These are phyloP conservation scores for Brenthis hecate DNA, from an alignment of 2,888 invertebrate genomes.

Conservation along the genomic window DNA sequence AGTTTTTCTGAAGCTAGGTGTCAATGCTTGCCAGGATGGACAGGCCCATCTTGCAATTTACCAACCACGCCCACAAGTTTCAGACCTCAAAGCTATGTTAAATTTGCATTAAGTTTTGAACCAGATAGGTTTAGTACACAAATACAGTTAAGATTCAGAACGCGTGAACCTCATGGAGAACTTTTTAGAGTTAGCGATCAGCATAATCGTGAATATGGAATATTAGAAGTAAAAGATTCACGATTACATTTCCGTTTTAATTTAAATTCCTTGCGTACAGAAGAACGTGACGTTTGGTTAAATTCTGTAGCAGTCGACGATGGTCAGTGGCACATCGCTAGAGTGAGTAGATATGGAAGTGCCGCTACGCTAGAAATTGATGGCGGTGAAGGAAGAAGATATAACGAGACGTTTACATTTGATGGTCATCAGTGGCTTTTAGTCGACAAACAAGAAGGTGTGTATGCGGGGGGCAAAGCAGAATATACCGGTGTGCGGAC, in stretches of 20 bases:
- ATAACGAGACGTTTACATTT: slow-evolving; percentile 95
- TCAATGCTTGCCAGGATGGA: slow-evolving; percentile 97
- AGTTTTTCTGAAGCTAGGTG: slow-evolving; percentile 94
- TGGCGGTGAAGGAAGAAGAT: slow-evolving; percentile 96
- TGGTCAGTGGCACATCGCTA: slow-evolving; percentile 98
- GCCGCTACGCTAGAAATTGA: slow-evolving; percentile 96
- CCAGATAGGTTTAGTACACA: slow-evolving; percentile 96
- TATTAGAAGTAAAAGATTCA: slow-evolving; percentile 94
- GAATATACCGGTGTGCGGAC: slow-evolving; percentile 96
- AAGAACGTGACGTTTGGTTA: slow-evolving; percentile 94
- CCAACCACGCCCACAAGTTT: slow-evolving; percentile 95
- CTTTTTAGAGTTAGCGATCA: slow-evolving; percentile 96
- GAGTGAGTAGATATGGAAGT: slow-evolving; percentile 94
- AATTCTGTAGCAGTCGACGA: slow-evolving; percentile 95
- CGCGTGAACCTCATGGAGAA: slow-evolving; percentile 95
- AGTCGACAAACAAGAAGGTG: slow-evolving; percentile 96
- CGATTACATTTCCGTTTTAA: slow-evolving; percentile 95
- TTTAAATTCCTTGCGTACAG: slow-evolving; percentile 93
- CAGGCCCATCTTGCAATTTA: slow-evolving; percentile 93
- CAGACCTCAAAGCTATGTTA: slow-evolving; percentile 96
- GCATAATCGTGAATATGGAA: slow-evolving; percentile 96
- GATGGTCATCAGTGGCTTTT: slow-evolving; percentile 95
- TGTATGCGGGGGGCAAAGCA: slow-evolving; percentile 97
- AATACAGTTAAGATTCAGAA: slow-evolving; percentile 95
- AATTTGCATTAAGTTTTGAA: slow-evolving; percentile 96